phyloP scores from a whole-genome alignment of 2,797 vertebrate genomes.

The Anguilla megastoma region DNA sequence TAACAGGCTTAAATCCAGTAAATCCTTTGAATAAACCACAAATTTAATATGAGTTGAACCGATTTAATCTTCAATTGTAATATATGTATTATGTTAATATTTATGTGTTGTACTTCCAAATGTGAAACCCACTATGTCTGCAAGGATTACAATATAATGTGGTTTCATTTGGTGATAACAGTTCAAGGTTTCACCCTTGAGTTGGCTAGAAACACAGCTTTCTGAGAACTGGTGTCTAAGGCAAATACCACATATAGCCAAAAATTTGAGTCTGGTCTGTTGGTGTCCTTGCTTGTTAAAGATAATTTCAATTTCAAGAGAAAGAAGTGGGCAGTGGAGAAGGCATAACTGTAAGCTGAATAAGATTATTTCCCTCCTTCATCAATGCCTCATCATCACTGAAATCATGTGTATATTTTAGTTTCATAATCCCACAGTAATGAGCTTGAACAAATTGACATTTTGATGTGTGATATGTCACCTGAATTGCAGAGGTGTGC shows the following conservation, averaged over 20 bases:
- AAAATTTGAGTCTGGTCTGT: too few species aligned
- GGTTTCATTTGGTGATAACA: slow-evolving; percentile 30
- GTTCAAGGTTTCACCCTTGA: slow-evolving; percentile 57
- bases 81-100: not conserved
- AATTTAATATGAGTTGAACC: not conserved
- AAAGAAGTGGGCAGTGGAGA: not conserved
- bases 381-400: not conserved
- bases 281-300: not conserved
- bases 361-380: not conserved
- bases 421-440: too few species aligned
- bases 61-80: not conserved
- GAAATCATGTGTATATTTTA: not conserved
- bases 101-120: not conserved
- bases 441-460: not conserved
- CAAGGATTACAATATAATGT: not conserved
- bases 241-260: slow-evolving; percentile 24
- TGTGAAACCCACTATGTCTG: not conserved
- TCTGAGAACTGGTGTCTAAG: slow-evolving; percentile 56
- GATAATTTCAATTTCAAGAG: not conserved
- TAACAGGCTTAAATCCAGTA: not conserved
- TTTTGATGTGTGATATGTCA: not conserved
- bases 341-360: not conserved
- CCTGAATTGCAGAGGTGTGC: not conserved
- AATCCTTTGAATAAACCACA: not conserved
- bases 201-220: slow-evolving; percentile 50